Percentiles rank a stretch among this genome's conserved stretches.
Conservation (phyloP, 2,888 invertebrate genomes). For the Sarcophaga caerulescens region DNA sequence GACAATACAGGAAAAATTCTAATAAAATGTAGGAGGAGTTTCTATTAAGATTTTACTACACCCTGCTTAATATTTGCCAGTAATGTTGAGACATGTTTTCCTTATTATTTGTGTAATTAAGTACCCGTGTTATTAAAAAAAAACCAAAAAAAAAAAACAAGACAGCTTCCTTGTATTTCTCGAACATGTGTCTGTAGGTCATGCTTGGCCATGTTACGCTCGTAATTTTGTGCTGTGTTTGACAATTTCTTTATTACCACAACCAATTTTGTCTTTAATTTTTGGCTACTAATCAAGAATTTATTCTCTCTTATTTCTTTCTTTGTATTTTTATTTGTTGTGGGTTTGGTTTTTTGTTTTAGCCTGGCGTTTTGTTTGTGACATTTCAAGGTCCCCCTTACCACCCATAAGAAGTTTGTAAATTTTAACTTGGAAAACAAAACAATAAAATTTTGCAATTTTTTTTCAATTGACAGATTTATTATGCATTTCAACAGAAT, state of each 20-base stretch:
- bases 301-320: background rate
- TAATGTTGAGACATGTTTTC: background rate
- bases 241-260: conserved; percentile 28
- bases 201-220: background rate
- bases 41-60: background rate
- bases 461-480: background rate
- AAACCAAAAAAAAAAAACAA: background rate
- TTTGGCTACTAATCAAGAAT: conserved; percentile 38
- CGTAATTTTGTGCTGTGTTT: background rate
- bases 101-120: conserved; percentile 36
- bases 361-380: background rate
- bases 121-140: conserved; percentile 24
- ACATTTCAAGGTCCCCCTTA: conserved; percentile 30
- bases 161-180: background rate
- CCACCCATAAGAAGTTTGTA: background rate
- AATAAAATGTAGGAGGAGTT: background rate
- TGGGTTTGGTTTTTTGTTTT: conserved; percentile 5
- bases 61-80: background rate
- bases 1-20: background rate
- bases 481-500: background rate
- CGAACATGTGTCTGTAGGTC: background rate
- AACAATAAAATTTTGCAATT: background rate
- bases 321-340: background rate
- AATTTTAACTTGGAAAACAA: background rate
- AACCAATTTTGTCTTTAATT: conserved; percentile 28